Conservation (phyloP, 2,888 invertebrate species). For the Hedychridium roseum region DNA sequence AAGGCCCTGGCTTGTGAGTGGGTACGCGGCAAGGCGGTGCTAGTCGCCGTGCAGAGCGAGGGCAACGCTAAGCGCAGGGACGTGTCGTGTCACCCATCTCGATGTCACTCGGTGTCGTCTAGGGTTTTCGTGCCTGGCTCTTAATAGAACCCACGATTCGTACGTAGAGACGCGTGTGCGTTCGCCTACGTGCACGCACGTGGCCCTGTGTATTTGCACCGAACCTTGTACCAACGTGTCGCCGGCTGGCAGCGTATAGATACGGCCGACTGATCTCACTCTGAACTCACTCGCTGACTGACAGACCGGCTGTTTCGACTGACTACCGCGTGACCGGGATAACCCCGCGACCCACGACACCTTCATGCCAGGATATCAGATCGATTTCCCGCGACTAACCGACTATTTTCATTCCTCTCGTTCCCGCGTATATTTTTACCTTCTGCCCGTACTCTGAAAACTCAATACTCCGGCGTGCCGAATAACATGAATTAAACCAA, state of each 20-base stretch:
- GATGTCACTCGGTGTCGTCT: constrained; percentile 51
- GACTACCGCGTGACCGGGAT: constrained; percentile 48
- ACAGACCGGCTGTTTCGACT: constrained; percentile 37
- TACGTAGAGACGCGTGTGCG: too few species aligned
- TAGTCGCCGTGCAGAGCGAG: constrained; percentile 27
- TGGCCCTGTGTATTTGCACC: too few species aligned
- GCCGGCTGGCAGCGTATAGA: too few species aligned
- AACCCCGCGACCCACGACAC: constrained; percentile 24
- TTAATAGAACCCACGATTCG: constrained; percentile 57
- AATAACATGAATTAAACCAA: too few species aligned
- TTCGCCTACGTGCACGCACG: too few species aligned
- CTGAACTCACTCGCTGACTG: too few species aligned
- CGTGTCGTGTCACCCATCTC: constrained; percentile 57
- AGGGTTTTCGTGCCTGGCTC: constrained; percentile 43
- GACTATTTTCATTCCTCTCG: neutral
- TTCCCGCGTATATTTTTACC: neutral
- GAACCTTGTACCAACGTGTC: too few species aligned
- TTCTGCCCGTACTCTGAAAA: neutral
- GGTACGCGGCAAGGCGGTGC: too few species aligned
- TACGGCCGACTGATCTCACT: too few species aligned
- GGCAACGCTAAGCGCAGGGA: constrained; percentile 53
- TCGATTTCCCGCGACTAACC: neutral
- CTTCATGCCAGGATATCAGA: neutral
- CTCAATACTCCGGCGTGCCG: neutral
- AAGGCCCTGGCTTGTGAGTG: too few species aligned